Base-by-base conservation (phyloP, 1,140 invertebrate genomes). In the Ceratina japonica region DNA sequence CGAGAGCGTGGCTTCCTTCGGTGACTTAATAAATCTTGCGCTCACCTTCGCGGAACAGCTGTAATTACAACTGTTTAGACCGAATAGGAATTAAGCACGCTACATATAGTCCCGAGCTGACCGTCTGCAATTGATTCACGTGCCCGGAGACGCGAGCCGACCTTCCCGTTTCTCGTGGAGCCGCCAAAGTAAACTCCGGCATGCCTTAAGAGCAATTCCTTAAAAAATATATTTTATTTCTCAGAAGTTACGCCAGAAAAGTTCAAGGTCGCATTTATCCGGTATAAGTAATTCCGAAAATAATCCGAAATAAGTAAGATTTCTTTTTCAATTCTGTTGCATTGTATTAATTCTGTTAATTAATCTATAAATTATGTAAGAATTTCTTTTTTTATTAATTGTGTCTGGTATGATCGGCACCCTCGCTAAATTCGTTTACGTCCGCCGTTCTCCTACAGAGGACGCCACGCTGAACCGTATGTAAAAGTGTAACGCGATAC, bases 41-140 rank as follows among this genome's bases (percentile, higher is more conserved):
- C 59, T 51, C 59, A 1, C 58, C n/a, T 63, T 18, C n/a, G 13
- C 12, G 22, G 37, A 44, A 24, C 20, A 54, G 15, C 24, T 64
- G 49, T 64, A 74, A 74, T 74, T 74, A 63, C 44, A 64, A 5
- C 70, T 72, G 31, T 52, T 74, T 64, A 58, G n/a, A 44, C 8
- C 31, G 22, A 71, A 58, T 71, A 58, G 15, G 52, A 71, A 71
- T 71, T 71, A 71, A 71, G 20, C 13, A 71, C 15, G 20, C 15
- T 54, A n/a, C 16, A 8, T 8, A 37, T 18, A 22, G 1, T n/a
- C 27, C 22, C 1, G 13, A 22, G 3, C 18, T 16, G 10, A 13
- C 12, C 52, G 4, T 44, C 7, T 58, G 27, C 44, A 71, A 71
- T 37, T 70, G 24, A 70, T 70, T 56, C 51, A n/a, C n/a, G n/a